Percentiles rank a stretch among this genome's conserved stretches.
These are phyloP conservation scores for Podocnemis expansa DNA, from an alignment of 2,113 vertebrate genomes.

Conservation along the genomic window DNA sequence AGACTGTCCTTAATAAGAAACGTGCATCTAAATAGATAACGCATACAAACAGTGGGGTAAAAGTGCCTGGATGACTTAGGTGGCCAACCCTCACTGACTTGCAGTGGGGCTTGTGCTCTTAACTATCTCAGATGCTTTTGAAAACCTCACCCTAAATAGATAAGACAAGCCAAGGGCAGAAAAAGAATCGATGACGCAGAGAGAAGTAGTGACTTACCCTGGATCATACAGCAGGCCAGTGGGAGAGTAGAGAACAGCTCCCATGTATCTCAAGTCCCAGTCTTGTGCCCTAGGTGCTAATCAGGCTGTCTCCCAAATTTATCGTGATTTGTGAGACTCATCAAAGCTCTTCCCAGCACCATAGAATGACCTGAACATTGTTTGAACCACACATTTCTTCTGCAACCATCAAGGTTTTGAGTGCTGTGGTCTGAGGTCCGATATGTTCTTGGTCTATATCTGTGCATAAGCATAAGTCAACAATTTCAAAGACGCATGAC, in stretches of 20 bases:
- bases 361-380: neutral
- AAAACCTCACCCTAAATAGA: neutral
- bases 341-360: neutral
- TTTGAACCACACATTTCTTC: neutral
- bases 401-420: neutral
- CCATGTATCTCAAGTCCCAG: neutral
- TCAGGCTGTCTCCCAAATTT: neutral
- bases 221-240: neutral
- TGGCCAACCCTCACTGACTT: neutral
- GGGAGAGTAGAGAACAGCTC: neutral
- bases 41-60: neutral
- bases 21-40: neutral
- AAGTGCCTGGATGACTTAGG: neutral
- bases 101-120: neutral
- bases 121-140: neutral
- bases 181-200: neutral
- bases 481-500: neutral
- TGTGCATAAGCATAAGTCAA: neutral
- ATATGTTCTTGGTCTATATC: neutral
- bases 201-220: neutral
- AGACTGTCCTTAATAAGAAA: neutral
- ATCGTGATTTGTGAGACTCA: neutral
- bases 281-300: neutral
- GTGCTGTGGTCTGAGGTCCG: neutral
- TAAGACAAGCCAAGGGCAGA: neutral